Evolutionary conservation across 2,797 vertebrate genomes (phyloP), one percentile per base, ranked within the genome.

Genomic region (Ptychadena robeensis): DNA sequence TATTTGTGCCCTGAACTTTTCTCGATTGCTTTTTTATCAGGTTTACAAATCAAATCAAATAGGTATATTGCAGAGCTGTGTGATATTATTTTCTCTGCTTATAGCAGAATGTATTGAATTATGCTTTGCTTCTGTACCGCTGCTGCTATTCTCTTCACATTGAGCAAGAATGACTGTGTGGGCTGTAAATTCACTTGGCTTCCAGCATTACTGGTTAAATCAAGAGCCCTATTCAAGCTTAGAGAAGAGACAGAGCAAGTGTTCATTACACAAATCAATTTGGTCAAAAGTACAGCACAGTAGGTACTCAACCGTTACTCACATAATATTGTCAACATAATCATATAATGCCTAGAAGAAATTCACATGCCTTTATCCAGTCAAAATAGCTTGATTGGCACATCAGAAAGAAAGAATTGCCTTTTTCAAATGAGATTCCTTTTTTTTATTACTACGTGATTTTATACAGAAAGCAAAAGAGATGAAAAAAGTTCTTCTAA

Each of bases 11-110:
- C 87, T 90, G 88, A 94, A 92, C 89, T 93, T 93, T 91, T 90
- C 90, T 91, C 88, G 53, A 93, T 94, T 94, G 92, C 91, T 93
- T 94, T 93, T 93, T 93, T 93, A 93, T 93, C 92, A 91, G 88
- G 90, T 93, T 94, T 95, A 93, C 91, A 93, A 94, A 94, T 95
- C 93, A 93, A 93, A 95, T 94, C 91, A 94, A 93, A 91, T 90
- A 93, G 91, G 91, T 93, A 93, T 93, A 93, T 94, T 94, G 92
- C 91, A 89, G 90, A 93, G 89, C 88, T 87, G 87, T 85, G 84
- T 86, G 90, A 92, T 94, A 94, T 92, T 92, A 93, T 93, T 92
- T 93, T 92, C 89, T 86, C 86, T 18, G 85, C 89, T 90, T 90
- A 91, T 91, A 91, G 90, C 89, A 91, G 91, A 91, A 91, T 91